Percentiles rank a stretch among this genome's conserved stretches.
These are phyloP conservation scores for Ceratina japonica DNA, from an alignment of 1,140 invertebrate genomes.

Conservation along the genomic window DNA sequence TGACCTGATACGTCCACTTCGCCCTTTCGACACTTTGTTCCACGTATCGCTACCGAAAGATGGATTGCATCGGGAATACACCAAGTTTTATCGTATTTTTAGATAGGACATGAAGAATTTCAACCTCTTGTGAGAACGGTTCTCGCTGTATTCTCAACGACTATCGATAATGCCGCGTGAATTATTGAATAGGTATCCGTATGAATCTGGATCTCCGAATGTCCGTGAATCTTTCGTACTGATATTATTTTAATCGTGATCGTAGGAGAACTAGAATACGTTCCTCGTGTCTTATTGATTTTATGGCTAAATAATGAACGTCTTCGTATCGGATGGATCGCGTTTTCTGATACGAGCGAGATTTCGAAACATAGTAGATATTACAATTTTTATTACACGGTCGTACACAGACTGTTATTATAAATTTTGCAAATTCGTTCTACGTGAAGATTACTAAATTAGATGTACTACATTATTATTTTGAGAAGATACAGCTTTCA, in stretches of 20 bases:
- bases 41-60: not conserved
- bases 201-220: not conserved
- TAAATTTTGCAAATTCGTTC: not conserved
- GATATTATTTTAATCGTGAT: slow-evolving; percentile 6
- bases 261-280: too few relatives aligned
- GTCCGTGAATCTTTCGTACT: not conserved
- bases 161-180: not conserved
- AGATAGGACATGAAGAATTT: too few relatives aligned
- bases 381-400: too few relatives aligned
- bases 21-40: not conserved
- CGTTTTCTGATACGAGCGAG: too few relatives aligned
- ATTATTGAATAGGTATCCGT: slow-evolving; percentile 10
- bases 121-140: too few relatives aligned
- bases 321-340: too few relatives aligned
- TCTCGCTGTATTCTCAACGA: not conserved
- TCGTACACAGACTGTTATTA: not conserved
- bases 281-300: too few relatives aligned
- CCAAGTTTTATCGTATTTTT: not conserved
- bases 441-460: not conserved
- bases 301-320: too few relatives aligned
- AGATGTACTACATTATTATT: not conserved
- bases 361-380: not conserved
- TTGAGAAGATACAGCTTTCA: too few relatives aligned
- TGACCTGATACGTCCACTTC: slow-evolving; percentile 2
- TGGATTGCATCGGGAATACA: slow-evolving; percentile 15